A percentile compares a stretch with the other conserved stretches of the same genome.
phyloP scores from a whole-genome alignment of 2,113 vertebrate species.

The Xenopus borealis region DNA sequence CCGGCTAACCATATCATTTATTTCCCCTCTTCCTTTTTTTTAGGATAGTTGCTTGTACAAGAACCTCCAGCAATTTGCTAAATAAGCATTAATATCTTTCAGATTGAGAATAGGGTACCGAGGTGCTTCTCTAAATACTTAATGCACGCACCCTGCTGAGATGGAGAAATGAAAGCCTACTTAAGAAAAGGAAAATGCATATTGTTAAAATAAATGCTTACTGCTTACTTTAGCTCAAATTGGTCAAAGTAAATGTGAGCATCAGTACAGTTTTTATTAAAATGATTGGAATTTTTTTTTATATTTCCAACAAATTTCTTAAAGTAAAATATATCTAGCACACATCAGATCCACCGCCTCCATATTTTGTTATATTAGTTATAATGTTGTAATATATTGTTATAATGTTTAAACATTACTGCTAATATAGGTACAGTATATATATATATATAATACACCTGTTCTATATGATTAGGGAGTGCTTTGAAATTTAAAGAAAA shows the following conservation, averaged over 20 bases:
- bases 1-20: slow-evolving; percentile 33
- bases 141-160: slow-evolving; percentile 31
- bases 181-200: slow-evolving; percentile 22
- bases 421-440: no score
- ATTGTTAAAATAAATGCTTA: slow-evolving; percentile 43
- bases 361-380: no score
- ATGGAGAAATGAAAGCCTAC: slow-evolving; percentile 26
- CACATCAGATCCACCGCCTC: no score
- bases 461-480: no score
- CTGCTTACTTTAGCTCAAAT: slow-evolving; percentile 36
- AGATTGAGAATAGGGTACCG: slow-evolving; percentile 22
- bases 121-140: slow-evolving; percentile 41
- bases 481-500: no score
- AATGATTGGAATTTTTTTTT: slow-evolving; percentile 13
- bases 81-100: slow-evolving; percentile 43
- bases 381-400: no score
- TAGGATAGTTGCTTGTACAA: slow-evolving; percentile 9
- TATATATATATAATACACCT: no score
- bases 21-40: slow-evolving; percentile 20
- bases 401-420: no score
- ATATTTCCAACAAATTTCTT: not conserved
- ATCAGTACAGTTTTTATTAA: slow-evolving; percentile 14
- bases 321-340: no score
- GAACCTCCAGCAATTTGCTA: slow-evolving; percentile 33
- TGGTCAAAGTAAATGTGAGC: slow-evolving; percentile 24